These are phyloP conservation scores for Panthera uncia DNA, from an alignment of 2,113 vertebrate species.

Conservation along the genomic window DNA sequence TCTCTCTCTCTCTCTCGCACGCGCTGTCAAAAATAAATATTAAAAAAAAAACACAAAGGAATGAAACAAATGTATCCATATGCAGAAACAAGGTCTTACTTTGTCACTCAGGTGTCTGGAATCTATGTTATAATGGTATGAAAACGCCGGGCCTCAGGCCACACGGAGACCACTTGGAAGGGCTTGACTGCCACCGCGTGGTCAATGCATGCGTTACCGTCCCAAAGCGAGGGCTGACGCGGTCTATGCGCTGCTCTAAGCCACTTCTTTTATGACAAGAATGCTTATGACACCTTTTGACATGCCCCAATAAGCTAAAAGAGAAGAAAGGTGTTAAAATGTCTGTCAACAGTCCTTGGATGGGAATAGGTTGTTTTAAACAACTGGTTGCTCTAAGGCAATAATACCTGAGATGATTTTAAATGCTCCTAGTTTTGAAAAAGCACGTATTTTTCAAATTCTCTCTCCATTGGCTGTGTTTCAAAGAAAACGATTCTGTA, in stretches of 20 bases:
- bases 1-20: no score
- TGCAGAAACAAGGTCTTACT: neutral
- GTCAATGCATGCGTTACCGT: neutral
- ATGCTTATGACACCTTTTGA: neutral
- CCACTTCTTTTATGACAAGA: neutral
- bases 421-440: neutral
- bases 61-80: neutral
- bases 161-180: conserved; percentile 31
- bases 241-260: fast-evolving
- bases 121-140: neutral
- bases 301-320: neutral
- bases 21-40: no score
- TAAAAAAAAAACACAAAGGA: no score
- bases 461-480: neutral
- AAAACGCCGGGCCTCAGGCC: fast-evolving
- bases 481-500: neutral
- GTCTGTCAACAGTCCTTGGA: neutral
- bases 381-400: neutral
- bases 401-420: neutral
- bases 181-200: conserved; percentile 83
- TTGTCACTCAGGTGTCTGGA: neutral
- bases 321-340: neutral
- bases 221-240: fast-evolving
- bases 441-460: neutral
- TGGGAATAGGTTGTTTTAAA: neutral